phyloP scores from a whole-genome alignment of 2,113 vertebrate genomes.

The Albula glossodonta region DNA sequence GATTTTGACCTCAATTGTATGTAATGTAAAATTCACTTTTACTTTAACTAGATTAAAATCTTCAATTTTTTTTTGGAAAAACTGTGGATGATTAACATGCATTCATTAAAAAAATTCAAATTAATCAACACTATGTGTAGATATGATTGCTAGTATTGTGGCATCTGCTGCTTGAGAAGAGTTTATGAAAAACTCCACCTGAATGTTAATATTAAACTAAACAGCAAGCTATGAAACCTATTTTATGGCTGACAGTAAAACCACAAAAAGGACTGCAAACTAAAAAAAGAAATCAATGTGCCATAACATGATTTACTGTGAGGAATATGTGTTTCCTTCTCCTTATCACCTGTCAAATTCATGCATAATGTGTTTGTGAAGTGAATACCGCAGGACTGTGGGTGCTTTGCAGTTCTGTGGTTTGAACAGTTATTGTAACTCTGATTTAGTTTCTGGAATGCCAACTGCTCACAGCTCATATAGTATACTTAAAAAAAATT shows the following conservation, averaged over 20 bases:
- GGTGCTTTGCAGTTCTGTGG: slow-evolving; percentile 11
- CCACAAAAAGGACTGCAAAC: neutral
- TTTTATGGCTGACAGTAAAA: slow-evolving; percentile 8
- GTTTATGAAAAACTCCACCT: neutral
- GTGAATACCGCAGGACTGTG: neutral
- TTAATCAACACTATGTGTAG: no score
- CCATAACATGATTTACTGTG: neutral
- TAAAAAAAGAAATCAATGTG: neutral
- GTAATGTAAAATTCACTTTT: no score
- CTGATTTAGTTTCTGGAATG: neutral
- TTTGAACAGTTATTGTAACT: neutral
- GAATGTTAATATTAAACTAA: neutral
- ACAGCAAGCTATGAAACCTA: neutral
- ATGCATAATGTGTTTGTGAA: neutral
- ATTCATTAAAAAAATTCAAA: no score
- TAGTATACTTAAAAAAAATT: no score
- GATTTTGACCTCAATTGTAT: no score
- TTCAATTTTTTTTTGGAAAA: no score
- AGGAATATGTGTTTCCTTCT: neutral
- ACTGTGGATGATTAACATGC: no score
- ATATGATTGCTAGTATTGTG: no score
- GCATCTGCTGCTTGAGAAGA: neutral
- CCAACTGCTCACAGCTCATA: neutral
- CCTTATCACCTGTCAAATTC: neutral
- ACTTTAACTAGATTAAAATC: no score